Conservation (phyloP, 2,797 vertebrate genomes). For the Thunnus albacares region DNA sequence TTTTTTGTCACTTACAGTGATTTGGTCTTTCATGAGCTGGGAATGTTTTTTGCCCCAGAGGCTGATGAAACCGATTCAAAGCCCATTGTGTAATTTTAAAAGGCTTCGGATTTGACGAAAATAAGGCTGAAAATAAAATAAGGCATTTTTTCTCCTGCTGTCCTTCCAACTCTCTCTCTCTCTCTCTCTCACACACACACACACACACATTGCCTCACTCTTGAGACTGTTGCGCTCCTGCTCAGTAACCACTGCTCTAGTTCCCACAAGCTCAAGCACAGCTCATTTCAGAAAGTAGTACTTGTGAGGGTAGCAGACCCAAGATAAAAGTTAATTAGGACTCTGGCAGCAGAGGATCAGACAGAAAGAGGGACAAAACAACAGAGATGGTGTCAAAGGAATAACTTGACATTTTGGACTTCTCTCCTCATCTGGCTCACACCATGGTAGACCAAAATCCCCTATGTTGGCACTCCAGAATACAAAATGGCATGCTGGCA, state of each 20-base stretch:
- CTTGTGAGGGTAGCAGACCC: constrained; percentile 59
- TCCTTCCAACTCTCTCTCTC: constrained; percentile 2
- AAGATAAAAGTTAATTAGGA: constrained; percentile 77
- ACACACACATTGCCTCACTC: constrained; percentile 16
- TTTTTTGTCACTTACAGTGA: constrained; percentile 39
- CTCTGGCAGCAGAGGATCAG: constrained; percentile 55
- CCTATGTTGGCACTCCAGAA: constrained; percentile 15
- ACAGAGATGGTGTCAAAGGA: constrained; percentile 53
- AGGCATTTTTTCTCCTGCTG: constrained; percentile 15
- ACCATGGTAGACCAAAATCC: constrained; percentile 18
- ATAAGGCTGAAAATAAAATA: constrained; percentile 51
- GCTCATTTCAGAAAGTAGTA: constrained; percentile 61
- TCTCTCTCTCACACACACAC: neutral
- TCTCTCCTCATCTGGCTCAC: constrained; percentile 40
- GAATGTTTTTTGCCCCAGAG: constrained; percentile 32
- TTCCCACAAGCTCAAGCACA: constrained; percentile 64
- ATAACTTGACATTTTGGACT: constrained; percentile 62
- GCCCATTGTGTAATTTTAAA: constrained; percentile 53
- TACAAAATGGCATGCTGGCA: neutral
- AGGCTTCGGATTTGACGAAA: constrained; percentile 53
- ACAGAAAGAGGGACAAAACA: constrained; percentile 43
- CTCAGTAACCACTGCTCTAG: constrained; percentile 62
- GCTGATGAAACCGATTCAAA: constrained; percentile 52
- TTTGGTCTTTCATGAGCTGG: constrained; percentile 30
- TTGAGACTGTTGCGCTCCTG: constrained; percentile 31